Evolutionary conservation across 2,113 vertebrate genomes (phyloP), one percentile per base, ranked within the genome.

Genomic region (Psilopsiagon aymara): DNA sequence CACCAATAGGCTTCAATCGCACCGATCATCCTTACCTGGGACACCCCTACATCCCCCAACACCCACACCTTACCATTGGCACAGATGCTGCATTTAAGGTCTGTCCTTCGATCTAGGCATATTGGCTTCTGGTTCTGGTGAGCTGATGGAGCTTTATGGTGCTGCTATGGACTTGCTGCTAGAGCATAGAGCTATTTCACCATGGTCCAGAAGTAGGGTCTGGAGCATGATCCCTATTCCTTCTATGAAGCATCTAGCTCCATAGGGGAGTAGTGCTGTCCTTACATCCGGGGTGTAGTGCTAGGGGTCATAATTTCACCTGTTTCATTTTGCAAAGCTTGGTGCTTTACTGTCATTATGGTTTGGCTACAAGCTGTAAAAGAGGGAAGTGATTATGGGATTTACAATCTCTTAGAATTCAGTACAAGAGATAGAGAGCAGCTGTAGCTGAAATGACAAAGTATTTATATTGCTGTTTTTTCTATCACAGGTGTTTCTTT

Each of bases 321-420:
- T 70, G 60, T 51, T 46, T 27, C 12, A 1, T 84, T 91, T 88
- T 64, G 73, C 60, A 71, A 17, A 84, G n/a, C 91, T 78, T 31
- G 11, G 12, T 44, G 14, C 29, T 91, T 78, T 35, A 46, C 77
- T 86, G 15, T 91, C 86, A 95, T 91, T 67, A 88, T 92, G 88
- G 94, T 97, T 96, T 89, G 95, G 94, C 95, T 96, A 78, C 73
- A 37, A 95, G 57, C 88, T 94, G 66, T 77, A 82, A 73, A 92
- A 96, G 88, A 92, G 86, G 59, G 73, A 88, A 43, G 81, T 92
- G 83, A 96, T 96, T 92, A 86, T 0, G 18, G 86, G 80, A 46
- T 94, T 95, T 86, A 51, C 91, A 63, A 3, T 82, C 83, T 88
- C 77, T 94, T 92, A 91, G 51, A 95, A 95, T 84, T 91, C 92